Base-by-base conservation (phyloP, 2,888 invertebrate species). In the Chydorus sphaericus region DNA sequence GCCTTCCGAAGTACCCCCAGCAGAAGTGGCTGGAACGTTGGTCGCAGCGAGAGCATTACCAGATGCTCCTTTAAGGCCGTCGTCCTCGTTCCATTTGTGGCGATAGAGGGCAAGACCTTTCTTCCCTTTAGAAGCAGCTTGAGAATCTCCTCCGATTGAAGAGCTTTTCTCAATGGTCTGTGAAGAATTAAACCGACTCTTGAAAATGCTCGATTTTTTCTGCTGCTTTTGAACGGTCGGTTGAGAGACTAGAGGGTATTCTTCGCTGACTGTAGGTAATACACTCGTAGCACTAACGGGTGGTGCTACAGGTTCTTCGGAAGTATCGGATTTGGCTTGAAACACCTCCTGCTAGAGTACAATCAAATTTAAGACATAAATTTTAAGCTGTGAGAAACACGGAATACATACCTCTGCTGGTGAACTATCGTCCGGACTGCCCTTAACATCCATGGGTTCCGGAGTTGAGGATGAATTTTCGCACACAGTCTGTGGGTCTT, bases 191-290 rank as follows among this genome's bases (percentile, higher is more conserved):
- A 82, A 81, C 57, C 89, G 80, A 65, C 87, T 87, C 66, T 90
- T 90, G 66, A 90, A 90, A 68, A 90, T 89, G 64, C 88, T 88
- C 49, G 88, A 88, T 67, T 90, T 89, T 68, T 87, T 89, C 67
- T 83, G 55, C 33, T 60, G 54, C 20, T 48, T 44, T 38, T 58
- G 49, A 10, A 57, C 28, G 39, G 50, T 53, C 1, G 62, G 59
- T 14, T 61, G 61, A 16, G 61, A 55, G 33, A 44, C 8, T 44
- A 26, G 11, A n/a, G 44, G 14, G 14, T 11, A 1, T 11, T 23
- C 44, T 44, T 20, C 11, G 16, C 39, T 39, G 4, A 23, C n/a
- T 39, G 37, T 62, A 6, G 68, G 67, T 60, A n/a, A n/a, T n/a
- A n/a, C n/a, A n/a, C n/a, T n/a, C n/a, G n/a, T n/a, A n/a, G n/a